Conservation (phyloP, 2,113 vertebrate genomes). For the Phrynosoma platyrhinos region DNA sequence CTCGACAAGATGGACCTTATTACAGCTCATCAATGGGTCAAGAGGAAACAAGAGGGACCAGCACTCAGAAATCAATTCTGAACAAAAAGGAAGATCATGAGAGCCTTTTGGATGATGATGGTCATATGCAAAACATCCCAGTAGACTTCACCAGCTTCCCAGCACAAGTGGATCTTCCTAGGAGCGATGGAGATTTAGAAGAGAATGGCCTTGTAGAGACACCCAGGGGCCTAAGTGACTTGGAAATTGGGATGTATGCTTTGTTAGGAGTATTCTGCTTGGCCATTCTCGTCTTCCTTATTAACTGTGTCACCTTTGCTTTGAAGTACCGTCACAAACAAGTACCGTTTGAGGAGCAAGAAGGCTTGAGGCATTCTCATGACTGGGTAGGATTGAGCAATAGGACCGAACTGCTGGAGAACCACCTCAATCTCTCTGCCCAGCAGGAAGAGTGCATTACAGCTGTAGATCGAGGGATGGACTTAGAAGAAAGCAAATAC, state of each 20-base stretch:
- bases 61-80: slow-evolving; percentile 80
- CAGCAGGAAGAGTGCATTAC: slow-evolving; percentile 85
- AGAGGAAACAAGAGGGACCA: slow-evolving; percentile 78
- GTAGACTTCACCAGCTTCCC: slow-evolving; percentile 86
- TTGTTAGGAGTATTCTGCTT: slow-evolving; percentile 92
- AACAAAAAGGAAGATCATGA: slow-evolving; percentile 73
- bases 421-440: slow-evolving; percentile 78
- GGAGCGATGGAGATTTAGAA: slow-evolving; percentile 60
- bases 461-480: slow-evolving; percentile 84
- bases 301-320: slow-evolving; percentile 90
- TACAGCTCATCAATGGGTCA: slow-evolving; percentile 77
- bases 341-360: slow-evolving; percentile 83
- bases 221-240: slow-evolving; percentile 85
- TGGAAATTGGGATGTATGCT: slow-evolving; percentile 96
- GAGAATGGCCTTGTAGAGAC: slow-evolving; percentile 76
- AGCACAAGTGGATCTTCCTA: slow-evolving; percentile 78
- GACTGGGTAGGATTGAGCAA: slow-evolving; percentile 94
- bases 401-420: slow-evolving; percentile 89
- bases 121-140: slow-evolving; percentile 82
- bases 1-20: slow-evolving; percentile 24
- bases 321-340: slow-evolving; percentile 90
- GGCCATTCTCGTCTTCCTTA: slow-evolving; percentile 92
- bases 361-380: slow-evolving; percentile 87
- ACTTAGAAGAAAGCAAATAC: slow-evolving; percentile 83
- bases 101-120: slow-evolving; percentile 70